Conservation (phyloP, 2,113 vertebrate genomes). For the Saccopteryx leptura region DNA sequence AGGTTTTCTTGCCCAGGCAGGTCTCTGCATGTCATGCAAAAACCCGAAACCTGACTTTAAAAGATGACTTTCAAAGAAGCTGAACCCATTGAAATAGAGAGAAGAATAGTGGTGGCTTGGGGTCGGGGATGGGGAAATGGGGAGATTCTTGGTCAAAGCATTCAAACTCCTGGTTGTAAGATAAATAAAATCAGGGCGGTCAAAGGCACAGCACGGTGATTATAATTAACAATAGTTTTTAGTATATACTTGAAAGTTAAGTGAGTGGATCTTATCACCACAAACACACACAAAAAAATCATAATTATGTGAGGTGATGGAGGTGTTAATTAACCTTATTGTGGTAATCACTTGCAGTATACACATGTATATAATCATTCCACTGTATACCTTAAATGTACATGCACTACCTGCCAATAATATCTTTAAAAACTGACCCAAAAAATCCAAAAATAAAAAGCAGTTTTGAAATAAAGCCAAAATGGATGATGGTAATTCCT, state of each 20-base stretch:
- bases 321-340: background rate
- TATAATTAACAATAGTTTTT: background rate
- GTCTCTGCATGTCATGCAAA: background rate
- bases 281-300: background rate
- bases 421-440: background rate
- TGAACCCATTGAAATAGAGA: background rate
- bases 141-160: background rate
- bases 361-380: background rate
- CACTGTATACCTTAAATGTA: background rate
- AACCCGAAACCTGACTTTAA: background rate
- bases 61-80: background rate
- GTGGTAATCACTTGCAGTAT: background rate
- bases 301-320: background rate
- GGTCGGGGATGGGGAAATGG: too few species aligned
- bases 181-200: background rate
- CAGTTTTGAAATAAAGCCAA: slow-evolving; percentile 34
- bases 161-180: background rate
- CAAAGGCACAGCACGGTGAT: background rate
- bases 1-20: background rate
- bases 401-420: background rate
- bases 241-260: background rate
- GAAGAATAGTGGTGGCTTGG: background rate
- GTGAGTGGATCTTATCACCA: background rate
- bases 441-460: background rate
- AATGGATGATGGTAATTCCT: slow-evolving; percentile 8